Evolutionary conservation across 2,113 vertebrate species (phyloP).

Genomic region (Proteles cristata): DNA sequence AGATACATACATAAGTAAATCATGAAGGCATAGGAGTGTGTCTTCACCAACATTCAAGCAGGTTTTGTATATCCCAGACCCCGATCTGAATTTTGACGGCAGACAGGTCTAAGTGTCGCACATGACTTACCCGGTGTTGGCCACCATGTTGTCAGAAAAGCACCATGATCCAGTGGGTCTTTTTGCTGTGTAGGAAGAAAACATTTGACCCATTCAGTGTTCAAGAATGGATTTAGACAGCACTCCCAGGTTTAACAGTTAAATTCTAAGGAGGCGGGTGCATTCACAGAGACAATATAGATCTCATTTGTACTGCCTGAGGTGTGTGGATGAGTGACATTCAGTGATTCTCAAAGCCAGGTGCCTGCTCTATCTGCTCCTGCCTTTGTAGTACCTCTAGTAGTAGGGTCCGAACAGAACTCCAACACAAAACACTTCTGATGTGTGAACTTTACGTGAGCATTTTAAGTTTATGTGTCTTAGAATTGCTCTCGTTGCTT

Average conservation of each 20-base stretch:
- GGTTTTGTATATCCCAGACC: not conserved
- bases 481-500: not conserved
- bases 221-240: not conserved
- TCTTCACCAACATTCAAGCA: not conserved
- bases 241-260: not conserved
- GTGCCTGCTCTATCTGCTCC: not conserved
- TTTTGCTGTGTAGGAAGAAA: not conserved
- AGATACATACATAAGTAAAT: not conserved
- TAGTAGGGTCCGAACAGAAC: not conserved
- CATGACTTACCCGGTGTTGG: not conserved
- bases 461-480: not conserved
- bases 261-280: constrained; percentile 13
- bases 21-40: not conserved
- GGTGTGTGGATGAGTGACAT: not conserved
- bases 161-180: not conserved
- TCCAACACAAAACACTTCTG: not conserved
- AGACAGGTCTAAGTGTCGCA: not conserved
- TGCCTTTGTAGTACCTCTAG: not conserved
- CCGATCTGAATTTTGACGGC: constrained; percentile 18
- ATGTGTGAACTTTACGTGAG: not conserved
- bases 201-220: not conserved
- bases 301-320: not conserved
- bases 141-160: not conserved
- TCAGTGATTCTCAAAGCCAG: not conserved
- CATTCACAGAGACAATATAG: not conserved